Evolutionary conservation across 2,113 vertebrate genomes (phyloP).

Genomic region (Onychorhynchus coronatus): DNA sequence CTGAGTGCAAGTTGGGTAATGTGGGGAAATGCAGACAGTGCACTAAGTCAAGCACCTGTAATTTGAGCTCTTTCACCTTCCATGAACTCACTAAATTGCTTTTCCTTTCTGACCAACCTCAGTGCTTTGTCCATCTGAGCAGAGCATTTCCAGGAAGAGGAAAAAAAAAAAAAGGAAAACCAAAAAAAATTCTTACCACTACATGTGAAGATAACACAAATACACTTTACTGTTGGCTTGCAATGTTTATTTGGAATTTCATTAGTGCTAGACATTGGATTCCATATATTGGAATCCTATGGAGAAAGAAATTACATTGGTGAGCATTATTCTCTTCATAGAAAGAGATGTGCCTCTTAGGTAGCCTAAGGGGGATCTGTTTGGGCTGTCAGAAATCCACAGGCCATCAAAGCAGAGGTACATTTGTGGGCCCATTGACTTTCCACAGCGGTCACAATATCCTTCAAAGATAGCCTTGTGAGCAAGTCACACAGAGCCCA

Average conservation of each 20-base stretch:
- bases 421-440: neutral
- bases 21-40: neutral
- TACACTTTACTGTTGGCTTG: neutral
- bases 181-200: neutral
- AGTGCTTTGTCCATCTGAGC: neutral
- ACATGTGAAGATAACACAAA: neutral
- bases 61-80: slow-evolving; percentile 19
- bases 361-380: neutral
- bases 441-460: neutral
- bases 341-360: neutral
- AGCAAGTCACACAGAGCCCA: neutral
- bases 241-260: neutral
- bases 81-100: neutral
- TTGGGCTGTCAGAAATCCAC: neutral
- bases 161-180: neutral
- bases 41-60: neutral
- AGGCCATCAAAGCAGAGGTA: neutral
- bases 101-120: neutral
- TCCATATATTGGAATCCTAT: neutral
- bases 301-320: neutral
- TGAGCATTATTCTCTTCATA: neutral
- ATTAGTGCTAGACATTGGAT: neutral
- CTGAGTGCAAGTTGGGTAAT: neutral
- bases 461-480: neutral
- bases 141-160: neutral